Conservation (phyloP, 1,140 invertebrate genomes). For the Rhagoletis zephyria region DNA sequence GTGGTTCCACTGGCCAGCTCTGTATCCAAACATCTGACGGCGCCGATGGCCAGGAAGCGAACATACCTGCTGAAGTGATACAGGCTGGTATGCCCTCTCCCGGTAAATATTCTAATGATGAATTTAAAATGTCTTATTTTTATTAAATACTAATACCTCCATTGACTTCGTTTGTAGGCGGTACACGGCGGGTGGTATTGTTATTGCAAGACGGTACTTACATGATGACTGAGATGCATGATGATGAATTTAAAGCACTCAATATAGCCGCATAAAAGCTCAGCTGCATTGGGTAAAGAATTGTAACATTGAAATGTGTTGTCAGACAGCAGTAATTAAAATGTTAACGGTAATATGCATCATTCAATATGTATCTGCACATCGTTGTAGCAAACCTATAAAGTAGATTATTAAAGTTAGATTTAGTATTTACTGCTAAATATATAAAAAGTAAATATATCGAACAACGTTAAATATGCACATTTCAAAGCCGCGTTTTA, state of each 20-base stretch:
- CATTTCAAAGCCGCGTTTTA: not conserved
- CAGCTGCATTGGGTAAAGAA: not conserved
- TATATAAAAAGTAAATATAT: not conserved
- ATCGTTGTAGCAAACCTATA: not conserved
- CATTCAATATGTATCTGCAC: not conserved
- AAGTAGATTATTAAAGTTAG: slow-evolving; percentile 16
- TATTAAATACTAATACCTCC: not conserved
- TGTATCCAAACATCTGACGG: slow-evolving; percentile 75
- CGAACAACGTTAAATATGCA: not conserved
- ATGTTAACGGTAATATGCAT: not conserved
- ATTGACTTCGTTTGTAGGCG: slow-evolving; percentile 75
- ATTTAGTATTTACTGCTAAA: slow-evolving; percentile 38
- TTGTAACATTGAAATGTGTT: not conserved
- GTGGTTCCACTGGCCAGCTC: slow-evolving; percentile 64
- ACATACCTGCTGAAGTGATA: slow-evolving; percentile 87
- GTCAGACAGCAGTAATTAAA: not conserved
- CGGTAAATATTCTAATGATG: slow-evolving; percentile 75
- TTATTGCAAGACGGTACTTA: slow-evolving; percentile 85
- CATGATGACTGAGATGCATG: slow-evolving; percentile 88
- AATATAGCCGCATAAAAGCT: slow-evolving; percentile 73
- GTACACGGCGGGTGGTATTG: slow-evolving; percentile 84
- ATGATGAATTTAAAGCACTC: slow-evolving; percentile 84
- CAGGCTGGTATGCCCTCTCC: slow-evolving; percentile 85
- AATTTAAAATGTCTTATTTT: slow-evolving; percentile 20
- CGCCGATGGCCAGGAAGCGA: slow-evolving; percentile 76